Evolutionary conservation across 2,888 invertebrate species (phyloP).

Genomic region (Drosophila picticornis): DNA sequence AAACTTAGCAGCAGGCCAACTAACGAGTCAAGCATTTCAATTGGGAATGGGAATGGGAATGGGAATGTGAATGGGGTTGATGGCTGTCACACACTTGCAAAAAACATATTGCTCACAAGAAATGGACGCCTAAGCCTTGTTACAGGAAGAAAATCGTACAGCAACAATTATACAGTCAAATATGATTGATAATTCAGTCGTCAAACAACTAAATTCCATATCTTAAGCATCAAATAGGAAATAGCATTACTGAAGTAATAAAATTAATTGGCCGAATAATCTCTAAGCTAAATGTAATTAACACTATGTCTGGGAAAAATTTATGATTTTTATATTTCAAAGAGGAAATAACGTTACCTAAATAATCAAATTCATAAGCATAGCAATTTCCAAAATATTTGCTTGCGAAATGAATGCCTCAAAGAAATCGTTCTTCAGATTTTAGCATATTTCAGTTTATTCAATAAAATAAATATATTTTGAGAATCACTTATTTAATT

Average conservation of each 20-base stretch:
- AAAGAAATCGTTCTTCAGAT: neutral
- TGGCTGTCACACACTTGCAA: constrained; percentile 2
- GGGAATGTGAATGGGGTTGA: constrained; percentile 30
- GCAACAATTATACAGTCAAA: no score
- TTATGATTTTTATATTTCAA: neutral
- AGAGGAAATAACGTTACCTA: neutral
- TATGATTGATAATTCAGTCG: neutral
- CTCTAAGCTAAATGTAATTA: neutral
- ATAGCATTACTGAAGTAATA: neutral
- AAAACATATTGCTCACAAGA: neutral
- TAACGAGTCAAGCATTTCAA: constrained; percentile 62
- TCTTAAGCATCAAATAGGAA: neutral
- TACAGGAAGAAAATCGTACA: neutral
- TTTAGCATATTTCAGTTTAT: neutral
- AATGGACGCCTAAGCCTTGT: neutral
- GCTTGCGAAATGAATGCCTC: no score
- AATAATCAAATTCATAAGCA: neutral
- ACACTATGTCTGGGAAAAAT: neutral
- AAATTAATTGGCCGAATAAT: neutral
- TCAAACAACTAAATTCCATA: neutral
- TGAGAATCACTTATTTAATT: neutral
- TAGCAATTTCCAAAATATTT: neutral
- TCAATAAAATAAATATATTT: neutral
- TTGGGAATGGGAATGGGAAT: constrained; percentile 47
- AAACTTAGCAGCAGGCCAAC: constrained; percentile 53